Conservation (phyloP, 2,888 invertebrate genomes). For the Mesodorylaimus sp. region DNA sequence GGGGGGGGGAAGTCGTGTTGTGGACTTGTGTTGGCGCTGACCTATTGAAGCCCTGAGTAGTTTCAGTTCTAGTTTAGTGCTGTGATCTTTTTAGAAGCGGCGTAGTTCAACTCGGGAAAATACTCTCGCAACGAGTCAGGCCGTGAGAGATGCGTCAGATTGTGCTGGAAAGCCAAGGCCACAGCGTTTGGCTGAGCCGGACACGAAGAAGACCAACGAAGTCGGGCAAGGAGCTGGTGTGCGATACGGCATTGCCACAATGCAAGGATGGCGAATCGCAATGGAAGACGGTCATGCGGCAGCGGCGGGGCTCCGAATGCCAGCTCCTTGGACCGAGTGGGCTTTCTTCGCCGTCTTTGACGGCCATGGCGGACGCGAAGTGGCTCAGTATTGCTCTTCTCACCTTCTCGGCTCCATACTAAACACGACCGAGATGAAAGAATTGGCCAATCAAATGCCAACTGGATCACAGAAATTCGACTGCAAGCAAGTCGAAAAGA, state of each 20-base stretch:
- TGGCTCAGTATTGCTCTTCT: slow-evolving; percentile 75
- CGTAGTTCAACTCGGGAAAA: too few species aligned
- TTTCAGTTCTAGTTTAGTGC: too few species aligned
- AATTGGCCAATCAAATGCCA: too few species aligned
- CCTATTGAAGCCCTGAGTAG: too few species aligned
- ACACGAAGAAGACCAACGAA: slow-evolving; percentile 90
- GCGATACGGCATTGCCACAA: slow-evolving; percentile 50
- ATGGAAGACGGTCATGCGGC: slow-evolving; percentile 34
- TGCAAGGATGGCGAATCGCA: slow-evolving; percentile 47
- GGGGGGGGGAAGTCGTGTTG: too few species aligned
- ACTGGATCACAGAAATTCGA: slow-evolving; percentile 35
- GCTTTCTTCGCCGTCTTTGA: slow-evolving; percentile 96
- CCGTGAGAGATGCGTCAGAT: too few species aligned
- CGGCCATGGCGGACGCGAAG: slow-evolving; percentile 77
- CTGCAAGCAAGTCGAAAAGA: slow-evolving; percentile 14
- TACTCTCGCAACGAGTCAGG: too few species aligned
- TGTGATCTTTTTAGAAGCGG: too few species aligned
- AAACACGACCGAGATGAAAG: slow-evolving; percentile 72
- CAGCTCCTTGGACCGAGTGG: slow-evolving; percentile 30
- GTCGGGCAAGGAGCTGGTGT: slow-evolving; percentile 79
- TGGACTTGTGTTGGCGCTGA: too few species aligned
- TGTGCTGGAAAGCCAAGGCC: too few species aligned
- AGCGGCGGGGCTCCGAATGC: not conserved
- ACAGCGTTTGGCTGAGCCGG: slow-evolving; percentile 95
- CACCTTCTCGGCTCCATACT: slow-evolving; percentile 70